Conservation (phyloP, 2,888 invertebrate genomes). For the Galerucella pusilla region DNA sequence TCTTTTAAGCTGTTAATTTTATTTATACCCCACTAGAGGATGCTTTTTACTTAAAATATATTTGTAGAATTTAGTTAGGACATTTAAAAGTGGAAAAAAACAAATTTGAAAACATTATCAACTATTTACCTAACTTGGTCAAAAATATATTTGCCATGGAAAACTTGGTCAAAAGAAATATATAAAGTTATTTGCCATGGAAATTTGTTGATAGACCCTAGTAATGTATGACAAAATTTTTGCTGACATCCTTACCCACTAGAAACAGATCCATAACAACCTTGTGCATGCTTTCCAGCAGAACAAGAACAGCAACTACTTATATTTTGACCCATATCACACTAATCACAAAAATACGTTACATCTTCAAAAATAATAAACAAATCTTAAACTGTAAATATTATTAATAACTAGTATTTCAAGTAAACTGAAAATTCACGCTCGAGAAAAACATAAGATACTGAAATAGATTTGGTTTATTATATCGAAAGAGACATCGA, state of each 20-base stretch:
- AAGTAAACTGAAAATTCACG: constrained; percentile 5
- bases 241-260: constrained; percentile 53
- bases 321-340: constrained; percentile 64
- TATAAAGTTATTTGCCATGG: too few relatives aligned
- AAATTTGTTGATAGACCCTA: not conserved
- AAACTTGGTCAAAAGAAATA: too few relatives aligned
- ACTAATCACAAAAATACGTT: constrained; percentile 21
- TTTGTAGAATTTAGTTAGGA: too few relatives aligned
- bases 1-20: too few relatives aligned
- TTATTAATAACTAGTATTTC: constrained; percentile 1
- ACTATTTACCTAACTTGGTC: too few relatives aligned
- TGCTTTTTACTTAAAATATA: too few relatives aligned
- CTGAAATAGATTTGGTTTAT: constrained; percentile 27
- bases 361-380: constrained; percentile 3
- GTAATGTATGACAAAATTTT: not conserved
- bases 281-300: constrained; percentile 56
- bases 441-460: constrained; percentile 10
- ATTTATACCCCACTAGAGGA: too few relatives aligned
- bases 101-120: too few relatives aligned
- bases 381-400: constrained; percentile 7
- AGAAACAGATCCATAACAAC: constrained; percentile 55
- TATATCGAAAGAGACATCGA: not conserved
- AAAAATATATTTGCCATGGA: too few relatives aligned
- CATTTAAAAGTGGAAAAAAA: too few relatives aligned
- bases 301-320: constrained; percentile 65